Base-by-base conservation (phyloP, 2,797 vertebrate genomes). In the Spinus olivaceus region DNA sequence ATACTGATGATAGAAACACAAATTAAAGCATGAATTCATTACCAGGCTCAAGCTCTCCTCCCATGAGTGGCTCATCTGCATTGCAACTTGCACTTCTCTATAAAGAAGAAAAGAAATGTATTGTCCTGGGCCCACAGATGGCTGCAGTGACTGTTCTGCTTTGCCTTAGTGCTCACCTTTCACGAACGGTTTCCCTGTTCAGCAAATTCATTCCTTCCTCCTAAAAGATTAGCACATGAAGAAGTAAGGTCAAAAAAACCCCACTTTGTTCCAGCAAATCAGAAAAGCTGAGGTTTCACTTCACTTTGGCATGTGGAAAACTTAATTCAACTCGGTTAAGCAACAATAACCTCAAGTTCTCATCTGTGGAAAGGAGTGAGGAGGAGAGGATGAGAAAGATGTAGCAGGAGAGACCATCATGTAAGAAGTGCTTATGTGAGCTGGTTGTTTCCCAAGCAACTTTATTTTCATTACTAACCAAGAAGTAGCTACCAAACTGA, bases 21-120 rank as follows among this genome's bases (percentile, higher is more conserved):
- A 91, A 96, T 84, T 83, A 76, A 96, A 96, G 72, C 87, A 86
- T 49, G 60, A 96, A 93, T 71, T 80, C 59, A 93, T 98, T 98
- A 99, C 99, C 98, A 99, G 97, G 93, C 98, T 99, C 49, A 99
- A 98, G 96, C 97, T 99, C 97, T 99, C 98, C 95, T 99, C 98
- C 99, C 98, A 99, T 35, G 98, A 98, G 60, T 98, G 98, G 97
- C 98, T 99, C 97, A 99, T 98, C 90, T 99, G 98, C 98, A 99
- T 99, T 87, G 98, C 98, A 72, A 98, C 97, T 96, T 99, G 99
- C 85, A 99, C 97, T 92, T 99, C 98, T 93, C 99, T 99, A 96
- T 35, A 92, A 95, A 94, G 21, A 93, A 94, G 91, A 96, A 90
- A 92, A 96, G 92, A 94, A 81, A 94, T n/a, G 69, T 46, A 85